Evolutionary conservation across 2,797 vertebrate species (phyloP).

Genomic region (Paguma larvata): DNA sequence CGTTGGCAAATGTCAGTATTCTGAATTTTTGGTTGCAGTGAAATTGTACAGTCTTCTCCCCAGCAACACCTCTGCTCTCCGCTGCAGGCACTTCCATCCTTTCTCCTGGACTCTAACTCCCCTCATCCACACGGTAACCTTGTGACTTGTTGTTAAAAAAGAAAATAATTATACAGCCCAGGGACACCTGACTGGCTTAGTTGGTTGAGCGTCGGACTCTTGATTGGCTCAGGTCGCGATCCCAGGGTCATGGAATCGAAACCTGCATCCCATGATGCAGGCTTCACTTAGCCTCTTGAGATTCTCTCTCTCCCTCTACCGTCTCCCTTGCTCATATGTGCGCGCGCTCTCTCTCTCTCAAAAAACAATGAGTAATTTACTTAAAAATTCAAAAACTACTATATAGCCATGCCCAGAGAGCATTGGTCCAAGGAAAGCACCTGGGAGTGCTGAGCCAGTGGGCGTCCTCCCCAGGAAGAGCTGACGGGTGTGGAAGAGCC

Average conservation of each 20-base stretch:
- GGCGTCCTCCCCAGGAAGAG: not conserved
- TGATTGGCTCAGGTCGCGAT: too few species aligned
- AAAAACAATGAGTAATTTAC: too few species aligned
- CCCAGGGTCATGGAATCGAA: too few species aligned
- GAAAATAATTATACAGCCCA: too few species aligned
- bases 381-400: not conserved
- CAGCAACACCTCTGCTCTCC: not conserved
- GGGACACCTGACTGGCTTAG: too few species aligned
- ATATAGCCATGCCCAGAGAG: not conserved
- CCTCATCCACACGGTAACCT: not conserved
- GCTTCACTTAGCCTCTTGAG: too few species aligned
- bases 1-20: not conserved
- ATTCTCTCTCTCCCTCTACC: too few species aligned
- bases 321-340: too few species aligned
- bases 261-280: too few species aligned
- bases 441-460: not conserved
- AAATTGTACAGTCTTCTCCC: not conserved
- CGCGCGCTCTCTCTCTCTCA: too few species aligned
- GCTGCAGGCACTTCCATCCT: accelerated
- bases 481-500: too few species aligned
- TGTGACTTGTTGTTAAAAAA: not conserved
- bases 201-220: too few species aligned
- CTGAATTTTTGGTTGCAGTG: not conserved
- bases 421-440: not conserved
- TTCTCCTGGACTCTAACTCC: not conserved